Percentiles rank a stretch among this genome's conserved stretches.
Evolutionary conservation across 2,113 vertebrate species (phyloP).

Genomic region (Sterrhoptilus dennistouni): DNA sequence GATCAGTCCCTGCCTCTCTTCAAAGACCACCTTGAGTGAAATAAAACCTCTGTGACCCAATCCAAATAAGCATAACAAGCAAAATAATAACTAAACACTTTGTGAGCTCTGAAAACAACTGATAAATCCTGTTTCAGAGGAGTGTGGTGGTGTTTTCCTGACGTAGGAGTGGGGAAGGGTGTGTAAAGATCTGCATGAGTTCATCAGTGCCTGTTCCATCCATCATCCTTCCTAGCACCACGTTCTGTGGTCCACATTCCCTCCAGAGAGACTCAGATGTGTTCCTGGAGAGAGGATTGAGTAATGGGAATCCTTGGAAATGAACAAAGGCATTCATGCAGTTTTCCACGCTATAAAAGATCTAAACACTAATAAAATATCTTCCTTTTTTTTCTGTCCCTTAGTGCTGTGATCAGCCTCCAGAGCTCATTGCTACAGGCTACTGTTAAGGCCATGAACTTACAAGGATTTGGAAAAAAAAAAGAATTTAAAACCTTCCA

Average conservation of each 20-base stretch:
- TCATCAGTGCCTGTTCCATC: background rate
- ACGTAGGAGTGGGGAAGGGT: background rate
- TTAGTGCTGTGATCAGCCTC: background rate
- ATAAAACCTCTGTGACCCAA: background rate
- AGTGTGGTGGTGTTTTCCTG: background rate
- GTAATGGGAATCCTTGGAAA: conserved; percentile 18
- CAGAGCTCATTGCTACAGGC: background rate
- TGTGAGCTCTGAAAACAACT: background rate
- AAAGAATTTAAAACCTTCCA: background rate
- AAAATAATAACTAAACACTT: background rate
- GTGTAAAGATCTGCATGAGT: background rate
- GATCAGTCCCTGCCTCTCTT: background rate
- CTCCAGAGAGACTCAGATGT: background rate
- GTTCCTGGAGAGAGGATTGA: background rate
- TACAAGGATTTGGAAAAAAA: background rate
- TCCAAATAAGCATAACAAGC: background rate
- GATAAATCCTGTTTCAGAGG: background rate
- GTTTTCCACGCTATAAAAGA: background rate
- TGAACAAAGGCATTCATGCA: background rate
- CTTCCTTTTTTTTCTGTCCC: background rate
- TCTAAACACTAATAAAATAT: conserved; percentile 6
- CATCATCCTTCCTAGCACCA: background rate
- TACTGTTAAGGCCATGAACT: background rate
- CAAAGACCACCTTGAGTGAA: background rate
- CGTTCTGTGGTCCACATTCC: background rate